phyloP scores from a whole-genome alignment of 2,113 vertebrate species.

The Riparia riparia region DNA sequence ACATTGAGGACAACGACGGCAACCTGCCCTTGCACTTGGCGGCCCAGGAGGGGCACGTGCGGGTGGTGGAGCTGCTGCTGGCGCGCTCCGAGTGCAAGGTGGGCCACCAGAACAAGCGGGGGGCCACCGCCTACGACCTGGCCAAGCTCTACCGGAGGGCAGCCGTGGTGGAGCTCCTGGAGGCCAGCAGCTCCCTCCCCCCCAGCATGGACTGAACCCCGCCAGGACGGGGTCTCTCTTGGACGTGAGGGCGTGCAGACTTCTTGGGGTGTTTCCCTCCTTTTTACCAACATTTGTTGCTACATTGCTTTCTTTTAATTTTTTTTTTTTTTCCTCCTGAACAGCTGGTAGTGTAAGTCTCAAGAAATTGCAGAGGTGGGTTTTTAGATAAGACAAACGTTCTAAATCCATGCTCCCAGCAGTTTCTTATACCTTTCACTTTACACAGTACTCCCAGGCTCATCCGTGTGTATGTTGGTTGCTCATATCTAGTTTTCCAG shows the following conservation, averaged over 20 bases:
- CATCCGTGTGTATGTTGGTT: slow-evolving; percentile 31
- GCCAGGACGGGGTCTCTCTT: neutral
- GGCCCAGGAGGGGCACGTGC: slow-evolving; percentile 83
- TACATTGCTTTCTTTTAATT: neutral
- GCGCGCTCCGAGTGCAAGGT: slow-evolving; percentile 70
- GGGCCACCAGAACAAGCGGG: slow-evolving; percentile 75
- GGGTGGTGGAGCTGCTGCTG: slow-evolving; percentile 81
- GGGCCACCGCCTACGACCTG: slow-evolving; percentile 81
- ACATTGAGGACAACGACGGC: slow-evolving; percentile 81
- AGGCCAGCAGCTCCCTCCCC: slow-evolving; percentile 18
- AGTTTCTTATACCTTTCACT: neutral
- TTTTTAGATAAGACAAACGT: neutral
- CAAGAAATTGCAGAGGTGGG: slow-evolving; percentile 49
- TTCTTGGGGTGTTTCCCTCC: neutral
- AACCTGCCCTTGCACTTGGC: slow-evolving; percentile 92
- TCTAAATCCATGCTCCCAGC: slow-evolving; percentile 31
- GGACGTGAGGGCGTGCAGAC: neutral
- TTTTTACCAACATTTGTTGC: neutral
- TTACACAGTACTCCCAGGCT: neutral
- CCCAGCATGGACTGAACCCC: neutral
- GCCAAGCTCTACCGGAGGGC: slow-evolving; percentile 72
- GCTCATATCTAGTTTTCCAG: slow-evolving; percentile 21
- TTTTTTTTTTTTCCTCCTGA: neutral
- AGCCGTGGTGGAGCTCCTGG: slow-evolving; percentile 73
- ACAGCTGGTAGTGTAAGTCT: slow-evolving; percentile 16